Conservation (phyloP, 2,113 vertebrate genomes). For the Philantomba maxwellii region DNA sequence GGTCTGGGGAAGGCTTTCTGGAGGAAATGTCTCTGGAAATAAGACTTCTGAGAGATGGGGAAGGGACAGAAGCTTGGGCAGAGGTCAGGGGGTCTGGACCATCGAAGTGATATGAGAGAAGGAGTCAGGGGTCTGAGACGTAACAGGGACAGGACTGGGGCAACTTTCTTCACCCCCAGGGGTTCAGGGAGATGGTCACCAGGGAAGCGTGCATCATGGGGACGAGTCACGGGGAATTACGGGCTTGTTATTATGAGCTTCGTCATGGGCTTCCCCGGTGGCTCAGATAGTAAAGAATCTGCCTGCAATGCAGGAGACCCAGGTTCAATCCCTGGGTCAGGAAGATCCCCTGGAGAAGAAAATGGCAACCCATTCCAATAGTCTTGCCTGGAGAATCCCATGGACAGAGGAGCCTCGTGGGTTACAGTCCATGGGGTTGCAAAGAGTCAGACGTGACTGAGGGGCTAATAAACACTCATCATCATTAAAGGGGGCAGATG, state of each 20-base stretch:
- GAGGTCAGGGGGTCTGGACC: neutral
- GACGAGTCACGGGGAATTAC: accelerated
- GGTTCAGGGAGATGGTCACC: neutral
- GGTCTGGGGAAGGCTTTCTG: neutral
- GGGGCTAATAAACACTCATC: neutral
- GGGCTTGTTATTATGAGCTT: neutral
- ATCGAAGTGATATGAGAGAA: neutral
- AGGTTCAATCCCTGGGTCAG: neutral
- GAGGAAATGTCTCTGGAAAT: neutral
- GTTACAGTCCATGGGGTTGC: neutral
- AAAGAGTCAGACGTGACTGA: neutral
- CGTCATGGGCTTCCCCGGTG: neutral
- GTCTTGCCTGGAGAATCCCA: neutral
- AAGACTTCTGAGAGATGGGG: neutral
- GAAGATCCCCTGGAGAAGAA: neutral
- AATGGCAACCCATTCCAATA: neutral
- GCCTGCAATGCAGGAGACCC: neutral
- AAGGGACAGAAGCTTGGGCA: neutral
- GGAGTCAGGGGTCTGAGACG: neutral
- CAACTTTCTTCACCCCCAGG: neutral
- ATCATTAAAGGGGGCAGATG: neutral
- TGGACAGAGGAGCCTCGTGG: neutral
- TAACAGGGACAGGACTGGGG: neutral
- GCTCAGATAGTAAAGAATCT: neutral
- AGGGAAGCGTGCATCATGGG: neutral